phyloP scores from a whole-genome alignment of 2,113 vertebrate genomes.

The Ranitomeya variabilis region DNA sequence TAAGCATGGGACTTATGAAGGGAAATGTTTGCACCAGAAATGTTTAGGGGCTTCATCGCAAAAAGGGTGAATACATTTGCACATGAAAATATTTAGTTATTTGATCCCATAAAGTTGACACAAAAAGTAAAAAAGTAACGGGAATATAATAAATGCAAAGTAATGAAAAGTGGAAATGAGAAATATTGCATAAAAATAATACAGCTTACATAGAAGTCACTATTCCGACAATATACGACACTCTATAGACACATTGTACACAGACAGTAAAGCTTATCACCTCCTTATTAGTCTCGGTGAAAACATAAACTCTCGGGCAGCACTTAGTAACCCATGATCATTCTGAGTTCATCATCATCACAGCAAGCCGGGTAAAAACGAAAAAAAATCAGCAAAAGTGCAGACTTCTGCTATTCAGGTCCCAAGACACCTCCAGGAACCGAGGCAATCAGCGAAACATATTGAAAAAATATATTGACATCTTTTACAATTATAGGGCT shows the following conservation, averaged over 20 bases:
- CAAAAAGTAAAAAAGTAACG: too few relatives aligned
- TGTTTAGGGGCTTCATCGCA: too few relatives aligned
- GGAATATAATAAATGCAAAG: not conserved
- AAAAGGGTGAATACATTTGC: too few relatives aligned
- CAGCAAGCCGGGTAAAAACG: not conserved
- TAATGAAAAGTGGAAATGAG: not conserved
- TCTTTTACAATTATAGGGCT: conserved; percentile 39
- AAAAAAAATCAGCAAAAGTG: conserved; percentile 17
- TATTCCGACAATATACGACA: not conserved
- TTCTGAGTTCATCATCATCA: conserved; percentile 42
- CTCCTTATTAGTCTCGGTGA: not conserved
- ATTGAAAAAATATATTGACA: conserved; percentile 51
- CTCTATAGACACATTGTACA: not conserved
- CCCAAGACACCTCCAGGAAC: conserved; percentile 5
- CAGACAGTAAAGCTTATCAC: too few relatives aligned
- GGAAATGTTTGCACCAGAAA: too few relatives aligned
- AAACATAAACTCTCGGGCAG: not conserved
- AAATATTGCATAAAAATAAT: not conserved
- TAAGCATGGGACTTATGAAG: too few relatives aligned
- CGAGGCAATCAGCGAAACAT: conserved; percentile 44
- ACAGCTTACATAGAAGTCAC: not conserved
- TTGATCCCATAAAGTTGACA: too few relatives aligned
- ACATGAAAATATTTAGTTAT: too few relatives aligned
- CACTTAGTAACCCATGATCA: conserved; percentile 11
- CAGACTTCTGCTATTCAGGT: not conserved